phyloP scores from a whole-genome alignment of 2,113 vertebrate genomes.

The Bujurquina vittata region DNA sequence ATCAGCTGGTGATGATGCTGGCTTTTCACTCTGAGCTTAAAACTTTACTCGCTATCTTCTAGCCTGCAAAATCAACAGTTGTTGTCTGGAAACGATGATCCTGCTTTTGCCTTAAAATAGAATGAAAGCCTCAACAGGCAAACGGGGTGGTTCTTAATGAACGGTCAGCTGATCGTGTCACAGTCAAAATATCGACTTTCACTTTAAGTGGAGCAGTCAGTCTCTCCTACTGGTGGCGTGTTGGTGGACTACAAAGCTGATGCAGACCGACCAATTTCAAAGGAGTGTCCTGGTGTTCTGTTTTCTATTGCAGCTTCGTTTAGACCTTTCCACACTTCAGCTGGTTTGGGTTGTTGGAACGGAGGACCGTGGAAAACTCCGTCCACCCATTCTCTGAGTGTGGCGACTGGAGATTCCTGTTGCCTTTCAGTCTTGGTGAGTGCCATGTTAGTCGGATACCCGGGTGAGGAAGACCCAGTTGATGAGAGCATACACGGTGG shows the following conservation, averaged over 20 bases:
- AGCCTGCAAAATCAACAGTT: neutral
- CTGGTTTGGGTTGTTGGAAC: constrained; percentile 86
- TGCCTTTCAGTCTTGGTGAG: constrained; percentile 80
- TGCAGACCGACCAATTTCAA: constrained; percentile 78
- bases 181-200: constrained; percentile 36
- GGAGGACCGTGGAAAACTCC: constrained; percentile 94
- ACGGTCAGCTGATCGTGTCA: constrained; percentile 35
- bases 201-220: constrained; percentile 34
- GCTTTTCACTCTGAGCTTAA: neutral
- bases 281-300: constrained; percentile 82
- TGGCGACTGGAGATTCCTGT: constrained; percentile 93
- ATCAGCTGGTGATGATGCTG: neutral
- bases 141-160: neutral
- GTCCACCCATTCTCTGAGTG: constrained; percentile 97
- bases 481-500: constrained; percentile 91
- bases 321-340: constrained; percentile 87
- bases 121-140: neutral
- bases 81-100: neutral
- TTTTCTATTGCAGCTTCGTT: constrained; percentile 83
- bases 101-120: neutral
- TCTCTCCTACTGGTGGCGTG: neutral
- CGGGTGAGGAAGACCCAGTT: constrained; percentile 60
- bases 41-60: neutral
- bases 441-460: constrained; percentile 74
- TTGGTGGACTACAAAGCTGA: constrained; percentile 76